phyloP scores from a whole-genome alignment of 2,888 invertebrate genomes.

The Drosophila testacea region DNA sequence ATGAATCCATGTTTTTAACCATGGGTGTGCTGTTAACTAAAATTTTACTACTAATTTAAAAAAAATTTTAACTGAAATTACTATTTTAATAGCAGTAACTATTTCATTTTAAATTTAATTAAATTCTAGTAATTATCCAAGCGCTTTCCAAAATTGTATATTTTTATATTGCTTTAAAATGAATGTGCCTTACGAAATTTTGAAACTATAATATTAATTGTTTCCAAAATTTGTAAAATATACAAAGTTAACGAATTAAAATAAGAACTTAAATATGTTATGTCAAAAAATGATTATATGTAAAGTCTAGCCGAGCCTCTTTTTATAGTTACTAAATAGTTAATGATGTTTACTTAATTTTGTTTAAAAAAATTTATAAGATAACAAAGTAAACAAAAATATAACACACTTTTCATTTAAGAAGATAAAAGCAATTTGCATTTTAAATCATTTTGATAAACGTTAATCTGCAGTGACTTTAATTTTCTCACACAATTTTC shows the following conservation, averaged over 20 bases:
- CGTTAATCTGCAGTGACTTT: conserved; percentile 15
- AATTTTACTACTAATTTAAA: no score
- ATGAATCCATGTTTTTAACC: no score
- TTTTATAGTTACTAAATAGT: background rate
- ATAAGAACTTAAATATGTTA: no score
- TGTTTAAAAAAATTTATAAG: background rate
- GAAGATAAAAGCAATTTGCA: background rate
- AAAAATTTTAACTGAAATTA: background rate
- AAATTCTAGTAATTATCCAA: background rate
- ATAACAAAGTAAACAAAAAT: background rate
- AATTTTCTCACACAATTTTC: conserved; percentile 27
- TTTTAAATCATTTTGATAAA: conserved; percentile 26
- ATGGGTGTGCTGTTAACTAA: no score
- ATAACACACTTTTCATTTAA: conserved; percentile 1
- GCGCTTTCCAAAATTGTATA: no score
- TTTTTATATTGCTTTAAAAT: no score
- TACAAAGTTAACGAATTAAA: no score
- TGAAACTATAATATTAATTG: no score
- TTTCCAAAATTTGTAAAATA: no score
- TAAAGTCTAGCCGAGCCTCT: background rate
- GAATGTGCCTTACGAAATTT: no score
- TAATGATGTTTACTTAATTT: background rate
- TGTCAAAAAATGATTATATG: no score
- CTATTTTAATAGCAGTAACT: no score
- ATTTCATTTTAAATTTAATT: background rate